Percentiles rank a stretch among this genome's conserved stretches.
These are phyloP conservation scores for Leptodactylus fallax DNA, from an alignment of 2,797 vertebrate genomes.

Conservation along the genomic window DNA sequence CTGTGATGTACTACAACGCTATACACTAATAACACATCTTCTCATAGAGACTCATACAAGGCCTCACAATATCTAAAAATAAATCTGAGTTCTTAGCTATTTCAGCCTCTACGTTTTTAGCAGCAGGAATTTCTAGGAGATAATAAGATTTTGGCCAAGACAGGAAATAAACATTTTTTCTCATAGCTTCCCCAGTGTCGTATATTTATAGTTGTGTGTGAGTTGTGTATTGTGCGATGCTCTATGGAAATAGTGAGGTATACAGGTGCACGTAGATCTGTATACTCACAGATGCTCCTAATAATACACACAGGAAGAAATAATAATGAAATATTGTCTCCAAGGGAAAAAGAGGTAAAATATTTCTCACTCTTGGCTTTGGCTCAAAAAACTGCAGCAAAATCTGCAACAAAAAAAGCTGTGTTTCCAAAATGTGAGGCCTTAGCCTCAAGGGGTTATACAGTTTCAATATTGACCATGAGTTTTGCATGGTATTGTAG, in stretches of 20 bases:
- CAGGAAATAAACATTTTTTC: constrained; percentile 21
- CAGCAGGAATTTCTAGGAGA: background rate
- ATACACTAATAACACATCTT: background rate
- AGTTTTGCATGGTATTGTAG: no score
- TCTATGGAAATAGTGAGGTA: constrained; percentile 8
- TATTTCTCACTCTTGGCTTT: no score
- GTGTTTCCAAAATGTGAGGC: no score
- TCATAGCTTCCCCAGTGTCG: background rate
- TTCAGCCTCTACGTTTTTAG: constrained; percentile 4
- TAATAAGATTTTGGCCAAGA: background rate
- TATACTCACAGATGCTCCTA: background rate
- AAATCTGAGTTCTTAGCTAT: background rate
- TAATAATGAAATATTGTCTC: background rate
- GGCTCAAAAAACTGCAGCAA: no score
- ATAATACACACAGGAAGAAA: background rate
- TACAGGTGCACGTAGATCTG: background rate
- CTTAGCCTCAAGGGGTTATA: no score
- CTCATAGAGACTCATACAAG: background rate
- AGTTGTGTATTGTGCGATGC: background rate
- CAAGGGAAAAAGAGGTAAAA: background rate
- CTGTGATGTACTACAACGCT: background rate
- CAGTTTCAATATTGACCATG: no score
- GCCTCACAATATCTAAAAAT: background rate
- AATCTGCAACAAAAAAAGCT: no score
- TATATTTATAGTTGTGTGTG: constrained; percentile 9